Conservation (phyloP, 2,888 invertebrate genomes). For the Agrotis clavis region DNA sequence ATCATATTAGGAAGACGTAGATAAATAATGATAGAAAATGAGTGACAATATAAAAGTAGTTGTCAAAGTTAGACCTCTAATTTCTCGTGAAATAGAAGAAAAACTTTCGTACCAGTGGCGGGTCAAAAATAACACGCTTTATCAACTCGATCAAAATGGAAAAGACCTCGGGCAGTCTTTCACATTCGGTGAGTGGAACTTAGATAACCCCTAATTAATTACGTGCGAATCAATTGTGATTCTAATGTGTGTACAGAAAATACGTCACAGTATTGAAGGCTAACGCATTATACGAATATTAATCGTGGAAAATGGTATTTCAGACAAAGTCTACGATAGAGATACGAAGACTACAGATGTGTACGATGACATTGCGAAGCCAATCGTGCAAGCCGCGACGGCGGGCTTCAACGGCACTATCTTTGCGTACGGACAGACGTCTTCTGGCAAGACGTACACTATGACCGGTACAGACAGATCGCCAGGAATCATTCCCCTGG, state of each 20-base stretch:
- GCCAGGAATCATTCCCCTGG: conserved; percentile 94
- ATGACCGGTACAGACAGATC: conserved; percentile 94
- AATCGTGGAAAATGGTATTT: conserved; percentile 69
- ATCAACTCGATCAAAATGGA: conserved; percentile 90
- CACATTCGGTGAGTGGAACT: conserved; percentile 83
- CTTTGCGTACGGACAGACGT: conserved; percentile 98
- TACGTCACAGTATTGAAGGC: conserved; percentile 65
- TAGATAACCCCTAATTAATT: conserved; percentile 38
- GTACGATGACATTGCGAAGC: conserved; percentile 93
- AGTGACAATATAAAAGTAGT: conserved; percentile 94
- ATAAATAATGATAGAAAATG: conserved; percentile 82
- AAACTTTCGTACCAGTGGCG: conserved; percentile 92
- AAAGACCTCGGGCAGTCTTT: conserved; percentile 76
- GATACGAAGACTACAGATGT: conserved; percentile 91
- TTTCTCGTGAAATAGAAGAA: conserved; percentile 92
- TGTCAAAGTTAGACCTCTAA: conserved; percentile 93
- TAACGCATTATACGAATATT: conserved; percentile 28
- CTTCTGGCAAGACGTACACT: conserved; percentile 96
- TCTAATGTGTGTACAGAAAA: conserved; percentile 55
- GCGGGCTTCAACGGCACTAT: conserved; percentile 96
- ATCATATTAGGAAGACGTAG: conserved; percentile 54
- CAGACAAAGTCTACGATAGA: conserved; percentile 94
- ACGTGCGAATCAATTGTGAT: conserved; percentile 59
- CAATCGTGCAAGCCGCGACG: conserved; percentile 93
- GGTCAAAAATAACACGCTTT: conserved; percentile 91